phyloP scores from a whole-genome alignment of 2,797 vertebrate species.

The Bucorvus abyssinicus region DNA sequence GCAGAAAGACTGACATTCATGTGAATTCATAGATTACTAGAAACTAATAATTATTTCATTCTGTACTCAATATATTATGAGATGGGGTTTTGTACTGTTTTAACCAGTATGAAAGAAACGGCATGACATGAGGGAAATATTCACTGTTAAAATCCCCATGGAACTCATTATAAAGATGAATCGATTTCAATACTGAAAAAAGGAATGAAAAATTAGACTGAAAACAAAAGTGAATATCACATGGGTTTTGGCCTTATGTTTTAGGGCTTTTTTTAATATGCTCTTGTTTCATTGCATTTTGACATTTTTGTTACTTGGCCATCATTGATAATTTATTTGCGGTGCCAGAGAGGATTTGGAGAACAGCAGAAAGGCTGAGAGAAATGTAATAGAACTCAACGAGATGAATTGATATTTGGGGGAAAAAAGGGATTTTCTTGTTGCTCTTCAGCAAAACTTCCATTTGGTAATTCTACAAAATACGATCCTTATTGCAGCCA shows the following conservation, averaged over 20 bases:
- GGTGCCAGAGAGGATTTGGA: not conserved
- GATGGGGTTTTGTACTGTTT: not conserved
- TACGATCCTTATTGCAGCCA: not conserved
- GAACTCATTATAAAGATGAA: slow-evolving; percentile 39
- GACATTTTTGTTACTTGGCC: not conserved
- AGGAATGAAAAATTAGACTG: not conserved
- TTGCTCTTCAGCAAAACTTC: not conserved
- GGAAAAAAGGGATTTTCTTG: not conserved
- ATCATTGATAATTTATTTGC: not conserved
- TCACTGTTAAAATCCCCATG: not conserved
- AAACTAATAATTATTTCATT: slow-evolving; percentile 24
- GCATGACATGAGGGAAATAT: not conserved
- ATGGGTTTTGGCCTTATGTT: not conserved
- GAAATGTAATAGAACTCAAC: not conserved
- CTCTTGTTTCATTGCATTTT: not conserved
- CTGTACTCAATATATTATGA: slow-evolving; percentile 8
- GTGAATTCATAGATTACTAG: not conserved
- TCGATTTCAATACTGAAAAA: not conserved
- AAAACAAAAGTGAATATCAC: not conserved
- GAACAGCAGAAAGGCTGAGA: not conserved
- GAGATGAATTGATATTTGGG: not conserved
- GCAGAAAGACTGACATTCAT: not conserved
- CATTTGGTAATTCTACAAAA: not conserved
- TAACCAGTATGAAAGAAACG: not conserved
- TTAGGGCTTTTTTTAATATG: not conserved